phyloP scores from a whole-genome alignment of 1,140 invertebrate genomes.

The Pogonus chalceus region DNA sequence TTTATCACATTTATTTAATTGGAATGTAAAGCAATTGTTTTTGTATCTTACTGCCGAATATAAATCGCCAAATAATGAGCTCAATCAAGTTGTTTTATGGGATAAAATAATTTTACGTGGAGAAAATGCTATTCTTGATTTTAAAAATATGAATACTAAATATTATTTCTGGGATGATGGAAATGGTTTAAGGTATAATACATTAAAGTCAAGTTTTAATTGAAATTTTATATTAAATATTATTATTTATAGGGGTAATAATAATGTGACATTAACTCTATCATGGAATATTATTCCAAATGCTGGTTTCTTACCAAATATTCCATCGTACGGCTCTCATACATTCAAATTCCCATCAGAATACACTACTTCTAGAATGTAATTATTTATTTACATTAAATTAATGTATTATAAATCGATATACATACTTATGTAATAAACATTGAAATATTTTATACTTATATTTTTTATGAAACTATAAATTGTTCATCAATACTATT shows the following conservation, averaged over 20 bases:
- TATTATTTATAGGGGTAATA: constrained; percentile 67
- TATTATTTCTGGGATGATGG: constrained; percentile 99
- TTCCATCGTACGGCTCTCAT: constrained; percentile 72
- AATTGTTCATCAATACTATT: too few species aligned
- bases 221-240: constrained; percentile 2
- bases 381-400: constrained; percentile 27
- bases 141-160: constrained; percentile 92
- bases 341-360: constrained; percentile 82
- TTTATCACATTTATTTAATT: constrained; percentile 90
- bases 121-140: constrained; percentile 83
- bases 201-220: background rate
- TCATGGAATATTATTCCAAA: constrained; percentile 99
- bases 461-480: constrained; percentile 12
- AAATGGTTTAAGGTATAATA: constrained; percentile 76
- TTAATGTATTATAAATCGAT: background rate
- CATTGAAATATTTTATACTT: constrained; percentile 9
- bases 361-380: constrained; percentile 70
- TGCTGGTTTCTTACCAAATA: constrained; percentile 83
- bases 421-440: constrained; percentile 11
- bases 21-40: constrained; percentile 99
- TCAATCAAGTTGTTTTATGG: constrained; percentile 96
- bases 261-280: constrained; percentile 86
- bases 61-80: constrained; percentile 74
- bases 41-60: constrained; percentile 96
- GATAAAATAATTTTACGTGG: constrained; percentile 95